phyloP scores from a whole-genome alignment of 2,888 invertebrate species.

The Caenorhabditis sp. region DNA sequence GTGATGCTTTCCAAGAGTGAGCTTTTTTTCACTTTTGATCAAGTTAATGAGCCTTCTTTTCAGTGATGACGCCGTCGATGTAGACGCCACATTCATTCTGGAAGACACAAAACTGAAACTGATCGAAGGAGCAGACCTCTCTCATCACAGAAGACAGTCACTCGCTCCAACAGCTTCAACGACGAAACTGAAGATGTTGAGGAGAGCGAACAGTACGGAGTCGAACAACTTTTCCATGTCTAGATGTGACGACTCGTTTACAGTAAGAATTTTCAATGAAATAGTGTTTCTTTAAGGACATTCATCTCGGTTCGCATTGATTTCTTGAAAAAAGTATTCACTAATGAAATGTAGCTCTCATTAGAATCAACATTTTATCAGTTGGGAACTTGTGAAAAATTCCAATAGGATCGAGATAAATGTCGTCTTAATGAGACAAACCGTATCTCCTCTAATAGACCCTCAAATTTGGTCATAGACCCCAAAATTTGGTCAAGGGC shows the following conservation, averaged over 20 bases:
- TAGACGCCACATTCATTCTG: conserved; percentile 82
- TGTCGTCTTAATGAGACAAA: not conserved
- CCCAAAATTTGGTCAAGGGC: no score
- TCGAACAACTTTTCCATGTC: conserved; percentile 69
- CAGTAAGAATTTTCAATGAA: conserved; percentile 22
- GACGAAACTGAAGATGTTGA: conserved; percentile 79
- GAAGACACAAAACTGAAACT: conserved; percentile 82
- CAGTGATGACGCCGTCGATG: conserved; percentile 74
- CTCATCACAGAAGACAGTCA: conserved; percentile 79
- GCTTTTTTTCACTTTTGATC: conserved; percentile 18
- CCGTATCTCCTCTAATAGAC: no score
- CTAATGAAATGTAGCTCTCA: no score
- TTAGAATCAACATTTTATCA: no score
- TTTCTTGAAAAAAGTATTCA: no score
- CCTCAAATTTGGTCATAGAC: no score
- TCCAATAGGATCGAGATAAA: no score
- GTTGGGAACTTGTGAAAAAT: no score
- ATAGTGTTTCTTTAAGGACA: no score
- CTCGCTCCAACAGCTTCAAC: conserved; percentile 81
- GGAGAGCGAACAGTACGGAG: conserved; percentile 82
- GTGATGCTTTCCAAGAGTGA: conserved; percentile 68
- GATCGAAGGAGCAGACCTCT: conserved; percentile 72
- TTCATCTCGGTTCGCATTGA: no score
- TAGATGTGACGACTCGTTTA: conserved; percentile 61
- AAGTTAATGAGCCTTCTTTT: conserved; percentile 57